phyloP scores from a whole-genome alignment of 2,888 invertebrate species.

The Napeogenes inachia region DNA sequence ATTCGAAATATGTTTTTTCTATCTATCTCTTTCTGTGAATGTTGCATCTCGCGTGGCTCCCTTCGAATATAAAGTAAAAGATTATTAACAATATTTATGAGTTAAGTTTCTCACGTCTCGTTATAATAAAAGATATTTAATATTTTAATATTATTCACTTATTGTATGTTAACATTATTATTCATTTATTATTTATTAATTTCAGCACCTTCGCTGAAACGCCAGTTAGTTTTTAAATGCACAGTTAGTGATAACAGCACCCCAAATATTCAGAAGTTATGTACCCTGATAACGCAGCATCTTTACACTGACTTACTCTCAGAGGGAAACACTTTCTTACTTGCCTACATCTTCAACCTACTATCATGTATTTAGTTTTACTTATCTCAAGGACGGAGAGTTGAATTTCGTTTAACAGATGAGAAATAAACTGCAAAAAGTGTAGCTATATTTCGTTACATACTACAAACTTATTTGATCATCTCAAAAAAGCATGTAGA shows the following conservation, averaged over 20 bases:
- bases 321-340: conserved; percentile 58
- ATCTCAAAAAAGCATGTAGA: neutral
- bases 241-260: conserved; percentile 24
- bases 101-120: too few species aligned
- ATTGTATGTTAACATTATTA: too few species aligned
- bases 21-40: too few species aligned
- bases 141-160: too few species aligned
- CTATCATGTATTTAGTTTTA: neutral
- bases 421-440: neutral
- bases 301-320: conserved; percentile 52
- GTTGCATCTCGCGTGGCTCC: too few species aligned
- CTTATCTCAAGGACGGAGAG: neutral
- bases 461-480: conserved; percentile 12
- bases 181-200: too few species aligned
- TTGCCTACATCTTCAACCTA: conserved; percentile 34
- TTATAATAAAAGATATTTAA: too few species aligned
- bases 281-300: conserved; percentile 37
- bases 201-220: neutral
- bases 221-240: conserved; percentile 9
- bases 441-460: neutral
- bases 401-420: neutral
- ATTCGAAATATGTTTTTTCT: too few species aligned
- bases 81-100: too few species aligned
- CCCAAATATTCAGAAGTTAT: conserved; percentile 13
- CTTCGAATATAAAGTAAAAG: too few species aligned